A percentile compares a stretch with the other conserved stretches of the same genome.
phyloP scores from a whole-genome alignment of 2,113 vertebrate species.

The Dryoscopus gambensis region DNA sequence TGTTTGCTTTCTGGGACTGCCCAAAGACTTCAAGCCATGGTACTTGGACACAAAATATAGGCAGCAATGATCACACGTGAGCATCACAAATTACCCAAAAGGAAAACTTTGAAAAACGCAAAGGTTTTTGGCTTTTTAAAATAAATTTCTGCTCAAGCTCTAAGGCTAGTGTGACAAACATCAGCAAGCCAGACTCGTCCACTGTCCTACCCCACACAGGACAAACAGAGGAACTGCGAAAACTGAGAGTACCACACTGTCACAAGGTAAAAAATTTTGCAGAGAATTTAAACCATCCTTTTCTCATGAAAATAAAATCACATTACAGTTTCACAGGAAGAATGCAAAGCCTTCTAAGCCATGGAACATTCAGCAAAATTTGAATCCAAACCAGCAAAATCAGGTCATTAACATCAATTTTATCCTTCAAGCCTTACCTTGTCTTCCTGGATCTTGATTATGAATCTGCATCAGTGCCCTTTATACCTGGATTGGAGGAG shows the following conservation, averaged over 20 bases:
- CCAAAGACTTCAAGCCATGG: not conserved
- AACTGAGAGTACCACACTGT: not conserved
- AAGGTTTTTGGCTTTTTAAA: fast-evolving
- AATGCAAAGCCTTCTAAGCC: not conserved
- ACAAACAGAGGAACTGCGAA: not conserved
- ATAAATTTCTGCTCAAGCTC: not conserved
- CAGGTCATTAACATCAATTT: not conserved
- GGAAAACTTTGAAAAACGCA: not conserved
- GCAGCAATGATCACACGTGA: not conserved
- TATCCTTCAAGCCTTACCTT: not conserved
- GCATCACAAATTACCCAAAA: not conserved
- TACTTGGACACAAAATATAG: not conserved
- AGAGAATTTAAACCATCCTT: not conserved
- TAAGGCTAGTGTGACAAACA: not conserved
- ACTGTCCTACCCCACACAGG: not conserved
- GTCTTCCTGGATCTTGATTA: not conserved
- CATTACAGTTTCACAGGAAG: not conserved
- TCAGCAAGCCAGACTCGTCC: not conserved
- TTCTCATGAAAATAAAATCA: not conserved
- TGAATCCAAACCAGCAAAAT: not conserved
- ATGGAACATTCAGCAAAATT: not conserved
- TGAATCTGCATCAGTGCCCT: not conserved
- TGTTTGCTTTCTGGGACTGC: not conserved
- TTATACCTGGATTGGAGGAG: not conserved
- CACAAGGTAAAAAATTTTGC: not conserved